These are phyloP conservation scores for Macrotrachela quadricornifera DNA, from an alignment of 1,140 invertebrate genomes.

Conservation along the genomic window DNA sequence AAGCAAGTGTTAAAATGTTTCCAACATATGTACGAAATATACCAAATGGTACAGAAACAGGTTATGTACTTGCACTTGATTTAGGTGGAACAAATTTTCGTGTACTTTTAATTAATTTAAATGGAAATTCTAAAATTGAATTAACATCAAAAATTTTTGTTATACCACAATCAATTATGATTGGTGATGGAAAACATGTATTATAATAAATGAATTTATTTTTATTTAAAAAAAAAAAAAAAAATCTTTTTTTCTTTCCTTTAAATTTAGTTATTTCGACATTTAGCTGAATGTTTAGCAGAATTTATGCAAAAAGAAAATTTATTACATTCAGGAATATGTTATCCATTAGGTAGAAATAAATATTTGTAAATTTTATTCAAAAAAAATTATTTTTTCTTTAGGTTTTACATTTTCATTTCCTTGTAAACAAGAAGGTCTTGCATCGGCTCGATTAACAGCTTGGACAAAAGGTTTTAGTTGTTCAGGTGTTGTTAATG, in stretches of 20 bases:
- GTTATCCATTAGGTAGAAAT: too few species aligned
- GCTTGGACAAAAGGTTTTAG: conserved; percentile 91
- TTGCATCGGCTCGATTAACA: conserved; percentile 65
- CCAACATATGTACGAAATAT: conserved; percentile 86
- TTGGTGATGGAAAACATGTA: conserved; percentile 42
- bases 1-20: conserved; percentile 69
- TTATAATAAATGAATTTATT: too few species aligned
- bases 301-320: conserved; percentile 62
- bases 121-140: conserved; percentile 44
- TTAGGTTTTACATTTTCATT: conserved; percentile 98
- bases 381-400: conserved; percentile 47
- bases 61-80: conserved; percentile 86
- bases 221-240: too few species aligned
- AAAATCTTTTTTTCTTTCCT: too few species aligned
- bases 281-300: conserved; percentile 84
- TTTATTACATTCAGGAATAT: conserved; percentile 35
- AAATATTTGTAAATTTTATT: too few species aligned
- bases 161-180: conserved; percentile 76
- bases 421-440: conserved; percentile 65
- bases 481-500: conserved; percentile 58
- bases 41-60: conserved; percentile 75
- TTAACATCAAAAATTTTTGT: conserved; percentile 93
- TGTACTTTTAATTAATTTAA: conserved; percentile 44
- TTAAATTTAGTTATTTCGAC: conserved; percentile 54
- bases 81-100: conserved; percentile 95